Conservation (phyloP, 2,888 invertebrate genomes). For the Napeogenes sylphis region DNA sequence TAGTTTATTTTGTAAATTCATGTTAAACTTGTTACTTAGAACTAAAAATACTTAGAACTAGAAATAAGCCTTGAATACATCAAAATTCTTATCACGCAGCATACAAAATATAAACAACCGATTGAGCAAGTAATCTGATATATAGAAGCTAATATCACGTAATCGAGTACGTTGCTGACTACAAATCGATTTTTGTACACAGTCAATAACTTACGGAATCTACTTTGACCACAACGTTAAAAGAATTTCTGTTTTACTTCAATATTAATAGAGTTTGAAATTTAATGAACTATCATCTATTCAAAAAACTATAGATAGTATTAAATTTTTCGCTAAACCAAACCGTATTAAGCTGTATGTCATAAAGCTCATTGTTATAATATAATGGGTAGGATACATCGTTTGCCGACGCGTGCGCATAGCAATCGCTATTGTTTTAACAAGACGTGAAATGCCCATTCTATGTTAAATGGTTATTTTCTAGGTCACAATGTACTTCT, state of each 20-base stretch:
- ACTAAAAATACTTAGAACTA: no score
- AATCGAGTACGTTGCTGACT: constrained; percentile 21
- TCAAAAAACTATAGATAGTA: background rate
- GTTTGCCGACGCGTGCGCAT: constrained; percentile 31
- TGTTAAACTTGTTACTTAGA: no score
- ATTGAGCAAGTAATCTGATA: constrained; percentile 17
- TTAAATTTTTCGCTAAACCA: background rate
- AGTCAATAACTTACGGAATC: constrained; percentile 8
- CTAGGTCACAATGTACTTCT: constrained; percentile 44
- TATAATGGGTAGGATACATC: background rate
- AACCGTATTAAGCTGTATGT: background rate
- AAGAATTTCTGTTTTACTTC: background rate
- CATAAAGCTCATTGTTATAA: background rate
- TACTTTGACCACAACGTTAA: constrained; percentile 8
- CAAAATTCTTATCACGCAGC: constrained; percentile 8
- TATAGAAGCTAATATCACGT: constrained; percentile 23
- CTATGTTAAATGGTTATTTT: constrained; percentile 55
- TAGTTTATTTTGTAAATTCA: no score
- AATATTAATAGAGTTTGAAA: background rate
- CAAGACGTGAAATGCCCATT: constrained; percentile 56
- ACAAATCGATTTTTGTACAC: constrained; percentile 22
- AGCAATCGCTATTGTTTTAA: constrained; percentile 48
- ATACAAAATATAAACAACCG: constrained; percentile 16
- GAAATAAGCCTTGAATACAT: no score
- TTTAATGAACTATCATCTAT: constrained; percentile 4